A percentile compares a stretch with the other conserved stretches of the same genome.
phyloP scores from a whole-genome alignment of 2,888 invertebrate species.

The Pemphredon lugubris region DNA sequence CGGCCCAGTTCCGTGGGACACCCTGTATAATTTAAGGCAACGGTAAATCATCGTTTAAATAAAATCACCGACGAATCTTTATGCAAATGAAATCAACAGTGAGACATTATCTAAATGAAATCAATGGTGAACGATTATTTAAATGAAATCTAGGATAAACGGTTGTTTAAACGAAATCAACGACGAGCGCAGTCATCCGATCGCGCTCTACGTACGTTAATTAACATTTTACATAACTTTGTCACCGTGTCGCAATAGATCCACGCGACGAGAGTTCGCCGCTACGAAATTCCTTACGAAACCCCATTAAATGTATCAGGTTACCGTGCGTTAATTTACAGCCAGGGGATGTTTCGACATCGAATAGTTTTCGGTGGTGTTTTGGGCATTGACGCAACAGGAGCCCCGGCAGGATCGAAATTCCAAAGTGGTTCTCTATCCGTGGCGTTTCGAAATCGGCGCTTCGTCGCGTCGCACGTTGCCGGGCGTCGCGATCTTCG shows the following conservation, averaged over 20 bases:
- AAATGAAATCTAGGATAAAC: no score
- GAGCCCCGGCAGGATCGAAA: not conserved
- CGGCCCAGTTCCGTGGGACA: no score
- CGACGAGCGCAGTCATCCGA: no score
- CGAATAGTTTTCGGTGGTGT: constrained; percentile 8
- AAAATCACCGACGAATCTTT: no score
- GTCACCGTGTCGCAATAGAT: constrained; percentile 33
- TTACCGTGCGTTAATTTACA: constrained; percentile 36
- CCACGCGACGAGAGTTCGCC: constrained; percentile 10
- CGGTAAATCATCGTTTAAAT: no score
- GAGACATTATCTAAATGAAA: no score
- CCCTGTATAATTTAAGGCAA: no score
- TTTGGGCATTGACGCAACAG: not conserved
- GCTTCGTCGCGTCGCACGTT: not conserved
- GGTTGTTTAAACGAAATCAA: no score
- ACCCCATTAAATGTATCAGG: constrained; percentile 10
- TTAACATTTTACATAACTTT: constrained; percentile 49
- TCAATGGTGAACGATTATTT: no score
- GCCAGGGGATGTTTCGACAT: constrained; percentile 20
- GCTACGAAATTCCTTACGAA: constrained; percentile 26
- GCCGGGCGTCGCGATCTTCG: not conserved
- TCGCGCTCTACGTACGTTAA: constrained; percentile 26
- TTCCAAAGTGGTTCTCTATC: not conserved
- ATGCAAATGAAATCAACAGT: no score
- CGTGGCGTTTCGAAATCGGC: not conserved